Base-by-base conservation (phyloP, 2,888 invertebrate species). In the Luffia ferchaultella region DNA sequence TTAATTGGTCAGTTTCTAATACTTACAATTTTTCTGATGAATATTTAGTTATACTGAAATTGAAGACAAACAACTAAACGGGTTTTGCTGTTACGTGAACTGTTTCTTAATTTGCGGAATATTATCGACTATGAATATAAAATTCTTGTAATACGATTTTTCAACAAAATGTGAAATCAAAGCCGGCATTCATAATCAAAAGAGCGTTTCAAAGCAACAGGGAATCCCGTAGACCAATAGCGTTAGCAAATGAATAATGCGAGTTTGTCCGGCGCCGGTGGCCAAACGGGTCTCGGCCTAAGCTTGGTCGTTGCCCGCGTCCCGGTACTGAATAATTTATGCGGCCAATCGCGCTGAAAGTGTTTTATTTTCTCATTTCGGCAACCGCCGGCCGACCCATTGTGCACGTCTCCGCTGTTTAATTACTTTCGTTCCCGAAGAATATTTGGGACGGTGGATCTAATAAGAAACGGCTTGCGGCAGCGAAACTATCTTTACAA, bases 261-360 rank as follows among this genome's bases (percentile, higher is more conserved):
- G 30, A 30, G 30, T 12, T 30, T 30, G 30, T 30, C 30, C 30
- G 30, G 12, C 5, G 30, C 5, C 30, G 30, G n/a, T n/a, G n/a
- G n/a, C n/a, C n/a, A n/a, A n/a, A n/a, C 30, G 5, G 5, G 30
- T 30, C 30, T 12, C 30, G 30, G 12, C 30, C 30, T 30, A 30
- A 30, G 30, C 30, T 12, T 12, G 30, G 30, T 12, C 30, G 30
- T 7, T 3, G 30, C 30, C 5, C 30, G 30, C 30, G 3, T 30
- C 30, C 30, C 12, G 5, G 30, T 30, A 30, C 58, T 65, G 65
- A 68, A 70, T 72, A 67, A 69, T 70, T 66, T 64, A 72, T 67
- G 55, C 56, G 56, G 54, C 57, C 68, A 68, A 68, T 70, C 63
- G 57, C 56, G 60, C 61, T 65, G 63, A 67, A 64, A 68, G 65